Conservation (phyloP, 2,113 vertebrate species). For the Serranochromis macrocephalus region DNA sequence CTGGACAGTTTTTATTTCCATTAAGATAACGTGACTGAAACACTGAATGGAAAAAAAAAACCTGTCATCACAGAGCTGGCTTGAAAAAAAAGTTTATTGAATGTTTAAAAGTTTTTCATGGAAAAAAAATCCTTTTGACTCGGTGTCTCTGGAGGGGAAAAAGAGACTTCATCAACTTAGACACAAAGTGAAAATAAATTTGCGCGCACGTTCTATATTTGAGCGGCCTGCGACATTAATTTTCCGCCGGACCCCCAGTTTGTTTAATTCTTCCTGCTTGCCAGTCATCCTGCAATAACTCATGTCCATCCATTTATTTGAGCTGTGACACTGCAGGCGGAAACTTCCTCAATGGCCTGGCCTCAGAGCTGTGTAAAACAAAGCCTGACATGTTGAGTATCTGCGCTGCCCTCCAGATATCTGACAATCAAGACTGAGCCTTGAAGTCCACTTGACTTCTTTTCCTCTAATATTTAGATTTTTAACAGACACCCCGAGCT, state of each 20-base stretch:
- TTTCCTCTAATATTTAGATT: conserved; percentile 31
- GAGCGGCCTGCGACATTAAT: conserved; percentile 27
- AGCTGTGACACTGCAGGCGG: conserved; percentile 16
- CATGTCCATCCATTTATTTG: conserved; percentile 27
- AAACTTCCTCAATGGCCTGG: not conserved
- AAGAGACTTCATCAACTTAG: conserved; percentile 28
- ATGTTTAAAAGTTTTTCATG: not conserved
- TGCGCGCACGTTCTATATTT: conserved; percentile 33
- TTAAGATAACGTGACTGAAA: not conserved
- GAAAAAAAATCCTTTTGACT: not conserved
- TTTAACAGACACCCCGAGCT: conserved; percentile 7
- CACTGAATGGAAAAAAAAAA: not conserved
- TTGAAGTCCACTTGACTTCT: not conserved
- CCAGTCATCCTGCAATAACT: conserved; percentile 64
- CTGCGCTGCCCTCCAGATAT: not conserved
- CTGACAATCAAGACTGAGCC: not conserved
- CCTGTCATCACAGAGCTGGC: not conserved
- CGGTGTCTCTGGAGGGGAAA: conserved; percentile 24
- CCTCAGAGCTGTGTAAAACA: conserved; percentile 27
- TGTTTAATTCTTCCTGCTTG: conserved; percentile 59
- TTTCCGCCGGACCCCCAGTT: conserved; percentile 51
- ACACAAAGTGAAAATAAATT: conserved; percentile 39
- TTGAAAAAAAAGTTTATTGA: not conserved
- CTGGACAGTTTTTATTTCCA: not conserved
- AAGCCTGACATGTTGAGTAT: conserved; percentile 34